These are phyloP conservation scores for Lepidocolaptes lacrymiger DNA, from an alignment of 2,797 vertebrate genomes.

Conservation along the genomic window DNA sequence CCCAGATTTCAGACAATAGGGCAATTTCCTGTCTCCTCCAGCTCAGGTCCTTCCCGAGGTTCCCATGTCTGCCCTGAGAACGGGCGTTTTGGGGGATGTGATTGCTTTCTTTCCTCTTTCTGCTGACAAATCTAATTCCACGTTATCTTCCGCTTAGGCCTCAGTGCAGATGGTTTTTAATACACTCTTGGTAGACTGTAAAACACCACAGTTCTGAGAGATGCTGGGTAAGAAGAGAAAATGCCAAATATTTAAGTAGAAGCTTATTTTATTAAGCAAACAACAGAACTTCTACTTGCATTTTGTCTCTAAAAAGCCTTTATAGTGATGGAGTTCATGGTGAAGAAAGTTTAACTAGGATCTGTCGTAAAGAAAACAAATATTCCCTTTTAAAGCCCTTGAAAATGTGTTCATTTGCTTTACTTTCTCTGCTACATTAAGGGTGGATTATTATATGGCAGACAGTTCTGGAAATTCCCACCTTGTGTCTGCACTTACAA, in stretches of 20 bases:
- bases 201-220: background rate
- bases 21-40: conserved; percentile 62
- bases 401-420: background rate
- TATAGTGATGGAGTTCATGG: background rate
- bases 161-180: background rate
- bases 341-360: background rate
- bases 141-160: background rate
- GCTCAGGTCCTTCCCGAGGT: background rate
- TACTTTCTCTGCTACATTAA: background rate
- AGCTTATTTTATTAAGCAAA: background rate
- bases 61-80: conserved; percentile 42
- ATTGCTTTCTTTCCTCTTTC: background rate
- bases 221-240: background rate
- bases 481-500: background rate
- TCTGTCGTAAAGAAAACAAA: background rate
- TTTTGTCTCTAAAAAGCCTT: background rate
- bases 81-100: background rate
- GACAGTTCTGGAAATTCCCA: background rate
- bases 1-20: conserved; percentile 52
- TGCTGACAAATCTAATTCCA: background rate
- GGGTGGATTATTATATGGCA: background rate
- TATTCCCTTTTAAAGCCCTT: background rate
- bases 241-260: background rate
- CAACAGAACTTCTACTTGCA: background rate
- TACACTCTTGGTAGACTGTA: background rate